Evolutionary conservation across 64 coral and sea anemone genomes (phyloP), one percentile per base, ranked within the genome.

Genomic region (Pachyseris speciosa): DNA sequence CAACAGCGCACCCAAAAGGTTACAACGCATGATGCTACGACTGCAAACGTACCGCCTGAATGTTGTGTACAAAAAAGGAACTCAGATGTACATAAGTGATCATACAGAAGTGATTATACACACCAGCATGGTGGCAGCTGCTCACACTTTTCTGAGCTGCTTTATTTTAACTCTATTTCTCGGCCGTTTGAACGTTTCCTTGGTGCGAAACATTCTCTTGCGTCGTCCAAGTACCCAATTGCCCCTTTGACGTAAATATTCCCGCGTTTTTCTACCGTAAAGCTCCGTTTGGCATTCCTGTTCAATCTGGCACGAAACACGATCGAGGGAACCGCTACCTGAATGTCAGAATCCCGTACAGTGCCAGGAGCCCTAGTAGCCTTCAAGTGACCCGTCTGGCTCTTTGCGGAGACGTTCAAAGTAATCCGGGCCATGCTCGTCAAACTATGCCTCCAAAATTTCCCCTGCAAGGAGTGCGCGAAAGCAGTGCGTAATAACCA

Each of bases 401-500:
- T 49, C 43, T 78, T 47, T 49, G 74, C n/a, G 74, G 74, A 78
- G 74, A 78, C 47, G 74, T 78, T 78, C 24, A 78, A 47, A 78
- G 74, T 30, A 78, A 78, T 51, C 74, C 74, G 50, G 74, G 74
- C 9, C 45, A 37, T 49, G 44, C 74, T 78, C 74, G 43, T 78
- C 0, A 78, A 78, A 60, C 57, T 60, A 60, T 60, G 22, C 20
- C 26, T 12, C 30, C 52, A 17, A 88, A 88, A 74, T n/a, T 88
- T 38, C 74, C 87, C 87, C 12, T 75, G 86, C 37, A 38, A 53
- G 24, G 87, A 89, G 52, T 89, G 87, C 52, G 16, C 27, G 22
- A 74, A 89, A 75, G 48, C 72, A 33, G 87, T 89, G 41, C 29
- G 87, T 48, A 89, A 78, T 22, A 89, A 89, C 41, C 87, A 89